Evolutionary conservation across 35 echinoderm and acorn worm species (phyloP).

Genomic region (Nesometra sesokonis): DNA sequence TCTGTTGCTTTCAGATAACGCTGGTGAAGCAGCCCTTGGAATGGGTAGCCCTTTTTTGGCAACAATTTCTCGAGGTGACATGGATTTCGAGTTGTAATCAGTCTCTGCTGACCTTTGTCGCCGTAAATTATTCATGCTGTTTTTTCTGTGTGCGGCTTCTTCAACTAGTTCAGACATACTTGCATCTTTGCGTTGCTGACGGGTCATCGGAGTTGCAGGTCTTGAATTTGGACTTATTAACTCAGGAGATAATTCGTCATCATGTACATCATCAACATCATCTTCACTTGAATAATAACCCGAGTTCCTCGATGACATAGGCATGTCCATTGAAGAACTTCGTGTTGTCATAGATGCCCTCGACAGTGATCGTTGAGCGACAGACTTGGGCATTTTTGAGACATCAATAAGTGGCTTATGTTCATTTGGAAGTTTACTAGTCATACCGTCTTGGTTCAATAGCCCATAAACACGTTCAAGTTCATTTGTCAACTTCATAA

Average conservation of each 20-base stretch:
- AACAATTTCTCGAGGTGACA: not conserved
- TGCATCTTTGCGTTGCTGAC: not conserved
- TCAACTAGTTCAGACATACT: conserved; percentile 23
- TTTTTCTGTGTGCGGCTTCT: conserved; percentile 1
- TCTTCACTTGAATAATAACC: not conserved
- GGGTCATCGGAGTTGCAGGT: not conserved
- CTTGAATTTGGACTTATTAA: not conserved
- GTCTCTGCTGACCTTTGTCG: not conserved
- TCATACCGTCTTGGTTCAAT: not conserved
- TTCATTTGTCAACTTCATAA: conserved; percentile 29
- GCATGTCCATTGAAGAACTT: not conserved
- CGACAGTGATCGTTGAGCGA: not conserved
- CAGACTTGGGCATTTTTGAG: not conserved
- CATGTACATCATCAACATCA: not conserved
- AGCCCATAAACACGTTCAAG: conserved; percentile 7
- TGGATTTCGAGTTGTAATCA: not conserved
- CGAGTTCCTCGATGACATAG: not conserved
- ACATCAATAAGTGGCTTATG: not conserved
- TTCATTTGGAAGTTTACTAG: not conserved
- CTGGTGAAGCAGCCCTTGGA: not conserved
- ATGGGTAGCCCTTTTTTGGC: not conserved
- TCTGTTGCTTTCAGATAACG: not conserved
- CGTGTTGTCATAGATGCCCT: not conserved
- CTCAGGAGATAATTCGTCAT: not conserved
- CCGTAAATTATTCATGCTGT: conserved; percentile 11